Evolutionary conservation across 2,797 vertebrate genomes (phyloP), one percentile per base, ranked within the genome.

Genomic region (Mionectes olivaceus): DNA sequence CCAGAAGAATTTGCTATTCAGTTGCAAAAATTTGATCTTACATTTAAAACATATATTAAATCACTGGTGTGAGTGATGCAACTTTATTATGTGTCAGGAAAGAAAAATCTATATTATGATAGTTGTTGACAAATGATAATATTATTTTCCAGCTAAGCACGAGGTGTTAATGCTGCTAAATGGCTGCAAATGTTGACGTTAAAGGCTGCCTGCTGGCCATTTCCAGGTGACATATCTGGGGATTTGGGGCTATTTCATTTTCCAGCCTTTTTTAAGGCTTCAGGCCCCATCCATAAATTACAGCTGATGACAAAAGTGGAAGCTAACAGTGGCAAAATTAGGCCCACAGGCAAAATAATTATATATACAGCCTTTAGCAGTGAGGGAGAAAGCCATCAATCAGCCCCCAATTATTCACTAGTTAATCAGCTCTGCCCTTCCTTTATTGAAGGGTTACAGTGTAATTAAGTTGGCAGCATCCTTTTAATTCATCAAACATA

Each of bases 391-490:
- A 98, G 97, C 98, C 98, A 98, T 98, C 98, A 98, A 98, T 98
- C 98, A 98, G 97, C 88, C 97, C 97, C 98, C 98, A 98, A 98
- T 98, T 98, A 98, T 98, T 98, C 98, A 98, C 98, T 98, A 98
- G 98, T 98, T 98, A 98, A 98, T 98, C 98, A 98, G 98, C 97
- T 98, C 97, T 98, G 98, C 98, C 98, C 98, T 98, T 98, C 97
- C 97, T 98, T 98, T 98, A 98, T 98, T 98, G 98, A 98, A 98
- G 98, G 98, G 98, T 98, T 98, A 98, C 98, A 98, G 97, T 98
- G 98, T 98, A 98, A 99, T 98, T 98, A 99, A 98, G 98, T 98
- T 98, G 98, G 98, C 98, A 98, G 98, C 98, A 98, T 98, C 97
- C 98, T 98, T 98, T 98, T 98, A 98, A 99, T 99, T 98, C 98